A percentile compares a stretch with the other conserved stretches of the same genome.
phyloP scores from a whole-genome alignment of 2,888 invertebrate genomes.

The Eupithecia exiguata region DNA sequence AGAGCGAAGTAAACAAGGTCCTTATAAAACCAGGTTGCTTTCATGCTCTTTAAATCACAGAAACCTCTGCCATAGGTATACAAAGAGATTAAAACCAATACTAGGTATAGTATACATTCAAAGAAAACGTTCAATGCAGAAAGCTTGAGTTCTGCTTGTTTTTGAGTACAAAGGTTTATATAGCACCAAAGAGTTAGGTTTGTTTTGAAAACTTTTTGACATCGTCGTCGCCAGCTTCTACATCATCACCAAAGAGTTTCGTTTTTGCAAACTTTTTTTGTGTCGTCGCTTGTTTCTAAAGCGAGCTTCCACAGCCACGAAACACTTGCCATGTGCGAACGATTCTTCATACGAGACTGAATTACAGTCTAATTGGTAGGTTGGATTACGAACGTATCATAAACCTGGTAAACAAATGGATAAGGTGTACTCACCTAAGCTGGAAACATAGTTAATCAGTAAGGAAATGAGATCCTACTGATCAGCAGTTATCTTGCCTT shows the following conservation, averaged over 20 bases:
- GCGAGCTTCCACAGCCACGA: not conserved
- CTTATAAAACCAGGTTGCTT: not conserved
- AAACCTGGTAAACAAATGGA: slow-evolving; percentile 8
- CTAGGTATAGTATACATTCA: not conserved
- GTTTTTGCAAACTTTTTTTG: not conserved
- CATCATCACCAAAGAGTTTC: not conserved
- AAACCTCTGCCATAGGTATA: not conserved
- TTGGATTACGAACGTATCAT: not conserved
- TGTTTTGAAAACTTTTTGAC: not conserved
- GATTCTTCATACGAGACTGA: not conserved
- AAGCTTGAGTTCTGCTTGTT: not conserved
- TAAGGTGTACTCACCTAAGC: not conserved
- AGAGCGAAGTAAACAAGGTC: not conserved
- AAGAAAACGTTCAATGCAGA: not conserved
- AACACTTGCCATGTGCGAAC: not conserved
- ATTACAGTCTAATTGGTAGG: not conserved
- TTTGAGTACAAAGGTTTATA: not conserved
- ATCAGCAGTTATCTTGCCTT: not conserved
- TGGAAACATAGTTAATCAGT: not conserved
- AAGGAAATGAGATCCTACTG: not conserved
- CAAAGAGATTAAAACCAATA: too few relatives aligned
- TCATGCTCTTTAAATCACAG: not conserved
- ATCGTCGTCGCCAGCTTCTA: not conserved
- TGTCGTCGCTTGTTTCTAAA: not conserved
- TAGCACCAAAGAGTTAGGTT: not conserved